A percentile compares a stretch with the other conserved stretches of the same genome.
These are phyloP conservation scores for Geotrypetes seraphini DNA, from an alignment of 2,797 vertebrate genomes.

Conservation along the genomic window DNA sequence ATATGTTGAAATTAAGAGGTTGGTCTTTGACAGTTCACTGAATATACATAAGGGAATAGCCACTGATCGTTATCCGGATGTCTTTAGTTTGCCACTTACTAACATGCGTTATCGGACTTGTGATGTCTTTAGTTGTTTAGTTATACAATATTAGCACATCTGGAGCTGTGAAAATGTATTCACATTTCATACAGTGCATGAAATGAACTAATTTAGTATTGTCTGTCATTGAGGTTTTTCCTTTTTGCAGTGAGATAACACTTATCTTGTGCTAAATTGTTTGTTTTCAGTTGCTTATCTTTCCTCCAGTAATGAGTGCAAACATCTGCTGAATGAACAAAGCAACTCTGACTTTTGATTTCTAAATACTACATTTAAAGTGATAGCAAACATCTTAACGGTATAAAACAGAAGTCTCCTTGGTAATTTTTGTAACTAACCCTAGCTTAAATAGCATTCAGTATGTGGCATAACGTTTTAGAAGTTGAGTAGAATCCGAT, in stretches of 20 bases:
- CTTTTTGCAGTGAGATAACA: not conserved
- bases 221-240: no score
- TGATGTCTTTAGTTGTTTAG: not conserved
- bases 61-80: not conserved
- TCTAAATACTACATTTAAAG: no score
- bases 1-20: no score
- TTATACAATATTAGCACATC: not conserved
- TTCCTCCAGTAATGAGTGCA: not conserved
- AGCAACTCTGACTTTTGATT: no score
- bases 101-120: not conserved
- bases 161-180: not conserved
- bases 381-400: no score
- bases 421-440: no score
- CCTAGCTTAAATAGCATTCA: no score
- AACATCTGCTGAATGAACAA: no score
- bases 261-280: not conserved
- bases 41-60: not conserved
- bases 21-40: not conserved
- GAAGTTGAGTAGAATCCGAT: no score
- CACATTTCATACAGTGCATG: not conserved
- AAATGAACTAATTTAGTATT: not conserved
- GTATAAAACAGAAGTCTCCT: no score
- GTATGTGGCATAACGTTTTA: no score
- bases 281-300: conserved; percentile 2
- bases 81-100: not conserved